These are phyloP conservation scores for Candidula unifasciata DNA, from an alignment of 2,888 invertebrate species.

Conservation along the genomic window DNA sequence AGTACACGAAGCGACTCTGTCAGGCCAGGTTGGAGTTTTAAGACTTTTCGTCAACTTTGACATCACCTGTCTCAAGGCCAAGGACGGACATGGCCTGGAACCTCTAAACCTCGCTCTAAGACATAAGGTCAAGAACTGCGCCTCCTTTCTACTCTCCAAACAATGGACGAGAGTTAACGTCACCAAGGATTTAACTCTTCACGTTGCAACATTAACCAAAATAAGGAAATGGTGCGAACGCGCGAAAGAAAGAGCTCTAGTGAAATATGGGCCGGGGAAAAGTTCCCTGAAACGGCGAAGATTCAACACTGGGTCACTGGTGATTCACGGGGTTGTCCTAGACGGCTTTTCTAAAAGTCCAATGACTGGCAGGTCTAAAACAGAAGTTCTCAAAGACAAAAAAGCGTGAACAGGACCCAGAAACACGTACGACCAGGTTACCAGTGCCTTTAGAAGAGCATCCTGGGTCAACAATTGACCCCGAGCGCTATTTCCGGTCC, in stretches of 20 bases:
- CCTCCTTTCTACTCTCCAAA: slow-evolving; percentile 76
- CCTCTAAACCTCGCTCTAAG: slow-evolving; percentile 75
- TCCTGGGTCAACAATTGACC: slow-evolving; percentile 59
- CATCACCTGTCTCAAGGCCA: slow-evolving; percentile 72
- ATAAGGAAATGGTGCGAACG: slow-evolving; percentile 74
- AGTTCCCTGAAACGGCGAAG: slow-evolving; percentile 60
- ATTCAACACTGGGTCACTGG: slow-evolving; percentile 65
- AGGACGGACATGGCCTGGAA: slow-evolving; percentile 73
- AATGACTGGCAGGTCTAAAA: slow-evolving; percentile 69
- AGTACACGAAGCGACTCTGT: slow-evolving; percentile 75
- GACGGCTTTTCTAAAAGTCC: slow-evolving; percentile 71
- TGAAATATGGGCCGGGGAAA: slow-evolving; percentile 66
- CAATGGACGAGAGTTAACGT: slow-evolving; percentile 76
- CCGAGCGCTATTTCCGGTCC: slow-evolving; percentile 70
- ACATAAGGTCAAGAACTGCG: slow-evolving; percentile 72
- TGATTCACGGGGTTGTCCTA: slow-evolving; percentile 71
- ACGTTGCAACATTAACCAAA: slow-evolving; percentile 69
- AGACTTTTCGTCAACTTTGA: slow-evolving; percentile 74
- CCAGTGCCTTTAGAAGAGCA: slow-evolving; percentile 9
- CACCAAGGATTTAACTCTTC: slow-evolving; percentile 62
- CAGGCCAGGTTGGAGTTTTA: slow-evolving; percentile 63
- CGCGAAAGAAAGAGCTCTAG: slow-evolving; percentile 71
- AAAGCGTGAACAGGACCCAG: slow-evolving; percentile 52
- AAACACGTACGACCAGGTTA: slow-evolving; percentile 7
- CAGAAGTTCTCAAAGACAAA: slow-evolving; percentile 49